Percentiles rank a stretch among this genome's conserved stretches.
These are phyloP conservation scores for Proteles cristata DNA, from an alignment of 2,113 vertebrate genomes.

Conservation along the genomic window DNA sequence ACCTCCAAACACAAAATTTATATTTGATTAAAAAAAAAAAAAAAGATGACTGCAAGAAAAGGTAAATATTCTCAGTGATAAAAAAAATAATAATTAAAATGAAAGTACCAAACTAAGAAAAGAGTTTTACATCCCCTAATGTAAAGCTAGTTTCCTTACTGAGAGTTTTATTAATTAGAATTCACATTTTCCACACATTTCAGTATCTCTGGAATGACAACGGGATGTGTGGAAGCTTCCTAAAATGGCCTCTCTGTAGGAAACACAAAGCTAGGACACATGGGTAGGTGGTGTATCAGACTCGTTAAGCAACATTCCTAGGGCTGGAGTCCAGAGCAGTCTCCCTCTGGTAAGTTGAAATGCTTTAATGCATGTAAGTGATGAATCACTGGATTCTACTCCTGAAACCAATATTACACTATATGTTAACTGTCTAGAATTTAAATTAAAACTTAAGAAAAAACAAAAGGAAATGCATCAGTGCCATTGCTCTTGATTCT, in stretches of 20 bases:
- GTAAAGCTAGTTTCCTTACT: not conserved
- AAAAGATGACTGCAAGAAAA: not conserved
- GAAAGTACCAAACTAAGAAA: not conserved
- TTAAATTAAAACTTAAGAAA: too few relatives aligned
- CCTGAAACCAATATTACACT: too few relatives aligned
- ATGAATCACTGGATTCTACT: too few relatives aligned
- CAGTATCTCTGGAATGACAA: not conserved
- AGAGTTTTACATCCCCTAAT: not conserved
- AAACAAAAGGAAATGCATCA: too few relatives aligned
- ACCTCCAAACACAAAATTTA: not conserved
- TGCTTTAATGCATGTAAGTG: not conserved
- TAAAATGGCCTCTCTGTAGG: not conserved
- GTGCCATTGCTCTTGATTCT: not conserved
- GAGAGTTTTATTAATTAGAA: not conserved
- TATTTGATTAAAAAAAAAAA: not conserved
- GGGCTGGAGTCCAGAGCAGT: not conserved
- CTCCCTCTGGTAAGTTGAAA: not conserved
- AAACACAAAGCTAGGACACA: not conserved
- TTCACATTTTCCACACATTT: not conserved
- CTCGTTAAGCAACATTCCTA: not conserved
- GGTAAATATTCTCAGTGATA: not conserved
- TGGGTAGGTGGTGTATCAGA: not conserved
- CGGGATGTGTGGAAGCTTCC: not conserved
- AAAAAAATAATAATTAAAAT: not conserved
- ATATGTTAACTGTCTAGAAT: too few relatives aligned